A percentile compares a stretch with the other conserved stretches of the same genome.
Conservation (phyloP, 2,113 vertebrate species). For the Tretioscincus oriximinensis region DNA sequence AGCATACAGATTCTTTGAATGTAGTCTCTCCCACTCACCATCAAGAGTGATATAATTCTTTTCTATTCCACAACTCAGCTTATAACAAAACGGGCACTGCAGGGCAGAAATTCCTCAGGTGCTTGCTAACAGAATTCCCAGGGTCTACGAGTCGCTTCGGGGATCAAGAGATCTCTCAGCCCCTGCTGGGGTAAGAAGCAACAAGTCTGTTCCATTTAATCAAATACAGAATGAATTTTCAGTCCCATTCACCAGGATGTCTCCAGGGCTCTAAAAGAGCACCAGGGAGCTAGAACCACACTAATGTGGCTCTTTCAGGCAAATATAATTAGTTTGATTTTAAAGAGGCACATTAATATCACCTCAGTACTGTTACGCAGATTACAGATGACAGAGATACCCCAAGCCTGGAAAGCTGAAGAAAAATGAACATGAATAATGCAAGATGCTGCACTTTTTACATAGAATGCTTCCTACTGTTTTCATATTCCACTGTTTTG, state of each 20-base stretch:
- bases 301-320: conserved; percentile 73
- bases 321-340: conserved; percentile 73
- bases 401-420: conserved; percentile 55
- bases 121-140: conserved; percentile 73
- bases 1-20: conserved; percentile 65
- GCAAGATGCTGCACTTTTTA: conserved; percentile 38
- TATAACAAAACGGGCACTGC: conserved; percentile 74
- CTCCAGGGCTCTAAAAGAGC: conserved; percentile 72
- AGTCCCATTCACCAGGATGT: conserved; percentile 71
- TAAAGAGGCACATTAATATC: conserved; percentile 74
- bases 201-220: conserved; percentile 73
- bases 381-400: conserved; percentile 63
- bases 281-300: conserved; percentile 71
- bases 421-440: conserved; percentile 45
- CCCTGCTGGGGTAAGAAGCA: conserved; percentile 72
- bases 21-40: conserved; percentile 36
- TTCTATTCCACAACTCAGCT: conserved; percentile 69
- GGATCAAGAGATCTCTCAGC: conserved; percentile 73
- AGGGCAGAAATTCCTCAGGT: conserved; percentile 80
- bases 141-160: conserved; percentile 71
- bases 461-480: conserved; percentile 42
- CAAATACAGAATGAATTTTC: conserved; percentile 74
- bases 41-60: conserved; percentile 61
- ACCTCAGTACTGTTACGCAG: conserved; percentile 69
- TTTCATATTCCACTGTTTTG: conserved; percentile 3